These are phyloP conservation scores for Magallana angulata DNA, from an alignment of 1,140 invertebrate species.

Conservation along the genomic window DNA sequence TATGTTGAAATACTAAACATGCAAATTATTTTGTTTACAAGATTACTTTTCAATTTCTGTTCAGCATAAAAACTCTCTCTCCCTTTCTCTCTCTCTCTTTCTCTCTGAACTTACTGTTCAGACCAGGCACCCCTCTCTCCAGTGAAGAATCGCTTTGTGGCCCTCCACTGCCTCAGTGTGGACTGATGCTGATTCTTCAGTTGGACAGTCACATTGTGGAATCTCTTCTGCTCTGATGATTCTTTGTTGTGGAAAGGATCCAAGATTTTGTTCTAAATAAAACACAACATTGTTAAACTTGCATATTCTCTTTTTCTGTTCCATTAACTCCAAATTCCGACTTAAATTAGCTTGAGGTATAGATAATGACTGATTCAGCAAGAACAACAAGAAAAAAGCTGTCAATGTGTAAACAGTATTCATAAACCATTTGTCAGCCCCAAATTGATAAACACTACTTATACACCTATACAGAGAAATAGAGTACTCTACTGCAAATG, in stretches of 20 bases:
- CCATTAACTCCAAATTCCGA: no score
- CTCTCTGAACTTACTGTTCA: conserved; percentile 80
- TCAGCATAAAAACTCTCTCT: neutral
- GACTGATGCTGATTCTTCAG: conserved; percentile 80
- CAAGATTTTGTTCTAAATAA: conserved; percentile 81
- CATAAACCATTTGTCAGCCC: no score
- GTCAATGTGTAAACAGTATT: no score
- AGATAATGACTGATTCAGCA: no score
- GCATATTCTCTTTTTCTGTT: neutral
- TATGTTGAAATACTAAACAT: no score
- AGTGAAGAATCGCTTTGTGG: conserved; percentile 81
- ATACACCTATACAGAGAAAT: no score
- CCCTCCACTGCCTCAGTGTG: conserved; percentile 82
- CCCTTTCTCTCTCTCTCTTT: no score
- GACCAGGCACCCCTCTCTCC: conserved; percentile 84
- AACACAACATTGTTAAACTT: neutral
- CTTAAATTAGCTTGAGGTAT: no score
- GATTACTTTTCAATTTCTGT: neutral
- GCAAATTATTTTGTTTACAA: neutral
- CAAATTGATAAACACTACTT: no score
- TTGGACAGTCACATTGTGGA: conserved; percentile 80
- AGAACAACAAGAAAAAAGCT: no score
- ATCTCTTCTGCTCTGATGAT: conserved; percentile 81
- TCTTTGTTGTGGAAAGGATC: conserved; percentile 81
- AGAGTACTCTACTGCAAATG: no score